A percentile compares a stretch with the other conserved stretches of the same genome.
phyloP scores from a whole-genome alignment of 2,113 vertebrate species.

The Falcunculus frontatus region DNA sequence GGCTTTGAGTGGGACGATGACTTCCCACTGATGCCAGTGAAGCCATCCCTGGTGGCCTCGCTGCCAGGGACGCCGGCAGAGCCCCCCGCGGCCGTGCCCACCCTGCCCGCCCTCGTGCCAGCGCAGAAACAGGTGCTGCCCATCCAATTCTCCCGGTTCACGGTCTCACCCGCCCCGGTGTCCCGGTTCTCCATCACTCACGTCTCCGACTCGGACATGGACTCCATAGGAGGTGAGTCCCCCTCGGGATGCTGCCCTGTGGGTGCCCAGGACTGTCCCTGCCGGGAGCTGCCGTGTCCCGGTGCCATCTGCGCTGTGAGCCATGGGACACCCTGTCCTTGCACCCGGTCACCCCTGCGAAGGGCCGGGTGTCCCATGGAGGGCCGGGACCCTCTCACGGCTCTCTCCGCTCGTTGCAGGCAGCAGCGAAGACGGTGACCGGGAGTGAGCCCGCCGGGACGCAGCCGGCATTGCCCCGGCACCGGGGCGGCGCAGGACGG shows the following conservation, averaged over 20 bases:
- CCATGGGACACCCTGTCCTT: accelerated
- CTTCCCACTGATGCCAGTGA: slow-evolving; percentile 68
- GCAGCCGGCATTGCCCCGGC: neutral
- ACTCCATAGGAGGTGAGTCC: slow-evolving; percentile 81
- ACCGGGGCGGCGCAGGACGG: neutral
- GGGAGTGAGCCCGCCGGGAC: slow-evolving; percentile 54
- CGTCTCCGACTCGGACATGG: slow-evolving; percentile 86
- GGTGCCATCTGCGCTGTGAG: accelerated
- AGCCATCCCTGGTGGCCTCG: slow-evolving; percentile 64
- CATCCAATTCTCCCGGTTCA: slow-evolving; percentile 85
- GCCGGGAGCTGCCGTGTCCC: neutral
- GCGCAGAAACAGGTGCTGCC: slow-evolving; percentile 62
- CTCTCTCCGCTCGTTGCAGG: slow-evolving; percentile 29
- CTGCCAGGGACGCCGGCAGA: neutral
- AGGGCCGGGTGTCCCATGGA: accelerated
- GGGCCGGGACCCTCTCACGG: accelerated
- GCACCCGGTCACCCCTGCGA: accelerated
- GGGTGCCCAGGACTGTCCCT: neutral
- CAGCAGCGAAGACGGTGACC: slow-evolving; percentile 80
- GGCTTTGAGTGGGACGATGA: slow-evolving; percentile 74
- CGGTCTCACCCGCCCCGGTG: slow-evolving; percentile 80
- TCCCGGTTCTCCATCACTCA: slow-evolving; percentile 97
- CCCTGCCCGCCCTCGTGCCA: slow-evolving; percentile 14
- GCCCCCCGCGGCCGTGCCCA: slow-evolving; percentile 4
- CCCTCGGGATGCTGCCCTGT: neutral